Percentiles rank a stretch among this genome's conserved stretches.
Conservation (phyloP, 1,140 invertebrate species). For the Apocrypta bakeri region DNA sequence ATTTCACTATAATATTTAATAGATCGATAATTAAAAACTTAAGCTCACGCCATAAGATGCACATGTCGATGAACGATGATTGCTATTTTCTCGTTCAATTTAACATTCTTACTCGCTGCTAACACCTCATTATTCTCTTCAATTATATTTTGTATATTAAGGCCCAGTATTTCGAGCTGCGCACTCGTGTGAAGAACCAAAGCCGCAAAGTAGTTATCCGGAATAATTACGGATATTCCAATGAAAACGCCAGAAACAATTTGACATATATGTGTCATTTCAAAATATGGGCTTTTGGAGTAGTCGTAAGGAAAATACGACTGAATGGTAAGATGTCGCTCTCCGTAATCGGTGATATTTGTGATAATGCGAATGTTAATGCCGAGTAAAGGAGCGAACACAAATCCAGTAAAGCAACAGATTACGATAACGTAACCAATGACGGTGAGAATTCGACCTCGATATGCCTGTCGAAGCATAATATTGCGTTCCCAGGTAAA, state of each 20-base stretch:
- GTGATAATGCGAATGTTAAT: slow-evolving; percentile 3
- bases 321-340: background rate
- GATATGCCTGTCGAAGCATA: too few relatives aligned
- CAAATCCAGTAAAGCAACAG: slow-evolving; percentile 3
- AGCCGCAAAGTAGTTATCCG: slow-evolving; percentile 28
- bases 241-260: background rate
- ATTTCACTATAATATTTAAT: background rate
- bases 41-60: slow-evolving; percentile 18
- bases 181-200: slow-evolving; percentile 31
- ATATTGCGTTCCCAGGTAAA: slow-evolving; percentile 11
- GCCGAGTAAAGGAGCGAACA: background rate
- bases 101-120: background rate
- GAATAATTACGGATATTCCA: slow-evolving; percentile 9
- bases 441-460: background rate
- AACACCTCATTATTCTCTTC: background rate
- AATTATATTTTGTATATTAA: too few relatives aligned
- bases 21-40: background rate
- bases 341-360: slow-evolving; percentile 25
- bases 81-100: background rate
- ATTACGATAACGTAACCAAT: background rate
- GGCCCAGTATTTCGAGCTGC: slow-evolving; percentile 35
- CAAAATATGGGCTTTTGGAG: slow-evolving; percentile 6
- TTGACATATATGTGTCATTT: background rate
- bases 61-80: slow-evolving; percentile 8
- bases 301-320: slow-evolving; percentile 38